Evolutionary conservation across 2,888 invertebrate species (phyloP), one percentile per base, ranked within the genome.

Genomic region (Chloroclysta siterata): DNA sequence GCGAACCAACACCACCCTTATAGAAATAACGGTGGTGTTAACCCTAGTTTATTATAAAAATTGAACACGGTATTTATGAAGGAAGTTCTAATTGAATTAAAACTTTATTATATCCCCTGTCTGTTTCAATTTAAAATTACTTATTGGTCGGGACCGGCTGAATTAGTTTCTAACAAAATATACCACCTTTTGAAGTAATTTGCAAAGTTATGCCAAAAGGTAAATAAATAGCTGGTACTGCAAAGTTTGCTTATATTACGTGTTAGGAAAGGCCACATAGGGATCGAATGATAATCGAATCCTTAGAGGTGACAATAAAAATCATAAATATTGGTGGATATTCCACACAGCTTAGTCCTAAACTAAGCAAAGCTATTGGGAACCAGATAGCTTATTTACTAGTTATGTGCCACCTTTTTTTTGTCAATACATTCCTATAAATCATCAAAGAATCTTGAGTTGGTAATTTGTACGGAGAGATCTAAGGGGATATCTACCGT

Each of bases 41-140:
- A 41, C 41, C 41, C n/a, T n/a, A 41, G 5, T 1, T 41, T 41
- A n/a, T 44, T 44, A 44, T 17, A 46, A 46, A 46, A 46, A 46
- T 17, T 17, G 17, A 17, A 17, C 17, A 11, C 11, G 0, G 10
- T 46, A 7, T 55, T 47, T 36, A n/a, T 28, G 15, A 46, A 14
- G 50, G 14, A 54, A 54, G 33, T 15, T 46, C 15, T 28, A 28
- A 22, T 42, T 53, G 33, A 33, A 47, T 36, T 28, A 55, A 55
- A 52, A 55, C 29, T 44, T 55, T 47, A 42, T 28, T 8, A 47
- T 17, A n/a, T 46, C 46, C 36, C 54, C 15, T 44, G 44, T 44
- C 54, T 15, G 28, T 46, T 29, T 11, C 28, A 54, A 44, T 46
- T 54, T 29, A 1, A 33, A 46, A 54, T 54, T 29, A 53, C 44